These are phyloP conservation scores for Coenonympha arcania DNA, from an alignment of 2,888 invertebrate species.

Conservation along the genomic window DNA sequence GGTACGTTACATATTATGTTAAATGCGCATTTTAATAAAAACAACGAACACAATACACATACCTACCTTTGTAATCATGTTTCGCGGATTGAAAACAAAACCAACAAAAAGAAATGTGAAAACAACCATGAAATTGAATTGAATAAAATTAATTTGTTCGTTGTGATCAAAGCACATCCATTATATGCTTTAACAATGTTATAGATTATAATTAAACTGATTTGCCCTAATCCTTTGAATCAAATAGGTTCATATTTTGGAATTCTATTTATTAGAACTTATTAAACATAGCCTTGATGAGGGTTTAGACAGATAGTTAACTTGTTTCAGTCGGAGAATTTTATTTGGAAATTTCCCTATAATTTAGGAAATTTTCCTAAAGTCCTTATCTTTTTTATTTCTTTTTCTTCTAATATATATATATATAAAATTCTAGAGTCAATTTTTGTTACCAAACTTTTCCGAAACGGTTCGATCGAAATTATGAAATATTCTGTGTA, in stretches of 20 bases:
- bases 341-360: too few species aligned
- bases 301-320: not conserved
- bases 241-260: not conserved
- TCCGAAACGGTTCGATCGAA: too few species aligned
- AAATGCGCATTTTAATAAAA: too few species aligned
- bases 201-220: not conserved
- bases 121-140: slow-evolving; percentile 8
- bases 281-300: not conserved
- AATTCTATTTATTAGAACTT: not conserved
- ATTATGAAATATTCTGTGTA: too few species aligned
- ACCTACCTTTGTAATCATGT: not conserved
- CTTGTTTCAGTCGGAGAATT: too few species aligned
- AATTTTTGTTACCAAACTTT: too few species aligned
- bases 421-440: too few species aligned
- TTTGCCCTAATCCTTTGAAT: not conserved
- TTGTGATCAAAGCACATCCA: not conserved
- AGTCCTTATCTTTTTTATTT: too few species aligned
- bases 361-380: too few species aligned
- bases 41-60: not conserved
- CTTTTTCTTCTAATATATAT: too few species aligned
- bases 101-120: not conserved
- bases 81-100: not conserved
- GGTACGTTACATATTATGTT: too few species aligned
- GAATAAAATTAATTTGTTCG: slow-evolving; percentile 7
- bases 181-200: not conserved